Evolutionary conservation across 2,888 invertebrate genomes (phyloP).

Genomic region (Hyppa rectilinea): DNA sequence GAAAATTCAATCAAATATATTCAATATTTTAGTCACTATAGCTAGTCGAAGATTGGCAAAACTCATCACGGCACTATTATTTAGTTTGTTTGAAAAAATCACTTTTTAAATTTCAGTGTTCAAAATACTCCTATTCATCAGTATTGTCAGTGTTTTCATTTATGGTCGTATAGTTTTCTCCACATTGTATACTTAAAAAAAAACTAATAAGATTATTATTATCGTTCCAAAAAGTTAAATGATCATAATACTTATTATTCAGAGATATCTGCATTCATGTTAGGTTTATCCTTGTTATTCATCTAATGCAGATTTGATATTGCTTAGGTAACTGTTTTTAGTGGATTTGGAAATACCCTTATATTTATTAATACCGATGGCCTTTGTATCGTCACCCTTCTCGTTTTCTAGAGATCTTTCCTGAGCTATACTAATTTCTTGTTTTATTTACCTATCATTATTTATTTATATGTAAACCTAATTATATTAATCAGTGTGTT

Average conservation of each 20-base stretch:
- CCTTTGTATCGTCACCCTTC: background rate
- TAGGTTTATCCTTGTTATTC: slow-evolving; percentile 23
- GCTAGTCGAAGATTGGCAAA: too few relatives aligned
- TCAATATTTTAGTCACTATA: too few relatives aligned
- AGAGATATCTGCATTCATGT: slow-evolving; percentile 4
- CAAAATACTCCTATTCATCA: too few relatives aligned
- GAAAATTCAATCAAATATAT: too few relatives aligned
- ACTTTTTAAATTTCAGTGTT: too few relatives aligned
- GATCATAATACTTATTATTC: slow-evolving; percentile 7
- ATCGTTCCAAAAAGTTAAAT: background rate
- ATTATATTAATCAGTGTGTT: too few relatives aligned
- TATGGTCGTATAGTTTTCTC: too few relatives aligned
- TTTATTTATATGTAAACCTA: background rate
- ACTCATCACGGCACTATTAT: too few relatives aligned
- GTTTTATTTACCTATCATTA: background rate
- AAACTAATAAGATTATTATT: background rate
- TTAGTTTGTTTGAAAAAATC: too few relatives aligned
- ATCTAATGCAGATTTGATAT: background rate
- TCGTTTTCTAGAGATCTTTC: background rate
- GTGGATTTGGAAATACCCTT: background rate
- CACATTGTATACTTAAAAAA: too few relatives aligned
- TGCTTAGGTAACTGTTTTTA: background rate
- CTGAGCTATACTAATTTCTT: background rate
- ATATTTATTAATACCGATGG: too few relatives aligned
- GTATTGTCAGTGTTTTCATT: too few relatives aligned